These are phyloP conservation scores for Eulithis prunata DNA, from an alignment of 2,888 invertebrate genomes.

Conservation along the genomic window DNA sequence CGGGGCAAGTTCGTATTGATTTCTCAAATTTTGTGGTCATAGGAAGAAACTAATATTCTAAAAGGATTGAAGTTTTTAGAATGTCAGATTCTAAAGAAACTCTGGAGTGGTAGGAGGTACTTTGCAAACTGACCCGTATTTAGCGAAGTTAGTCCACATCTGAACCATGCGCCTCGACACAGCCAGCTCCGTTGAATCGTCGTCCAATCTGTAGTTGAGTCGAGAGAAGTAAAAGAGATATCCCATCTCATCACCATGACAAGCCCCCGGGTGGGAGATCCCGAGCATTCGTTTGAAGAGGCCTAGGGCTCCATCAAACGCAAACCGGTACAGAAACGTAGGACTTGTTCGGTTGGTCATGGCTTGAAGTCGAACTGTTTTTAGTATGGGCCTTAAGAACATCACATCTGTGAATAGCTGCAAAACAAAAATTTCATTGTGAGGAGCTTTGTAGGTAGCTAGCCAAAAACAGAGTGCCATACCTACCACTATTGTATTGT, in stretches of 20 bases:
- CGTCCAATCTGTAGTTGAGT: constrained; percentile 85
- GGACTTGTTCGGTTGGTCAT: constrained; percentile 75
- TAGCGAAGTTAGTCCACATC: constrained; percentile 87
- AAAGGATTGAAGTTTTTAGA: too few species aligned
- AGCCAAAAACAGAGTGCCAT: too few species aligned
- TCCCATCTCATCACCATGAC: constrained; percentile 87
- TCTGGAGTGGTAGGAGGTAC: not conserved
- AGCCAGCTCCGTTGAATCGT: constrained; percentile 82
- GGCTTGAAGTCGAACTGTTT: constrained; percentile 77
- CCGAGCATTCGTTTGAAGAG: constrained; percentile 86
- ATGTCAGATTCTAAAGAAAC: not conserved
- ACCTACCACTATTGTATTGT: too few species aligned
- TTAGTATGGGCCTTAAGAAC: constrained; percentile 84
- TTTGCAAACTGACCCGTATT: constrained; percentile 80
- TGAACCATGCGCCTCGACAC: constrained; percentile 85
- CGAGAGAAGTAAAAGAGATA: constrained; percentile 87
- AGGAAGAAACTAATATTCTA: too few species aligned
- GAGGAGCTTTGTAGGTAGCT: too few species aligned
- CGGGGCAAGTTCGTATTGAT: too few species aligned
- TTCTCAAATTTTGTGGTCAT: too few species aligned
- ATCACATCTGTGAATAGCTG: constrained; percentile 86
- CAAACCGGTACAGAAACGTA: constrained; percentile 85
- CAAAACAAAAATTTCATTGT: constrained; percentile 23
- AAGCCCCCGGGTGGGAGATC: constrained; percentile 84
- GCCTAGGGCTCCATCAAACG: constrained; percentile 86